Base-by-base conservation (phyloP, 2,113 vertebrate genomes). In the Merops nubicus region DNA sequence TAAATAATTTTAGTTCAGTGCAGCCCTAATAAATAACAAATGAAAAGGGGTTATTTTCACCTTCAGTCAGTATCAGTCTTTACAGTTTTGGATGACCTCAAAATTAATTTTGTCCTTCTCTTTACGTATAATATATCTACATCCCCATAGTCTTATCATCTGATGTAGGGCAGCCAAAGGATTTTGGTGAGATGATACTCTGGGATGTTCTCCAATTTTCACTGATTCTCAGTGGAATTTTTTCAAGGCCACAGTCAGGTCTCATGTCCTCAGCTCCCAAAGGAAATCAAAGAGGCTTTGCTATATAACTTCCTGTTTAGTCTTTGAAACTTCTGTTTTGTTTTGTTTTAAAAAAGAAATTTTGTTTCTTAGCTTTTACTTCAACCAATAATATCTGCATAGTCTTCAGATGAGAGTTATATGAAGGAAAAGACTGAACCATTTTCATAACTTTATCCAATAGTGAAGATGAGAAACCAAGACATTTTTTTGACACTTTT, bases 121-220 rank as follows among this genome's bases (percentile, higher is more conserved):
- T 86, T 90, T 67, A 64, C 38, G 43, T 42, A 47, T 63, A 78
- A 54, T 50, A 67, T 9, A 51, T 82, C 81, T 51, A 83, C 11
- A 48, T 22, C 60, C 38, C 68, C 42, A 68, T 75, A 40, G 26
- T 43, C 73, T 86, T 47, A 77, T 88, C 70, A 48, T 84, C 48
- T 78, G 56, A 84, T 81, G 51, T 23, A 89, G 86, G 72, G 26
- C 73, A 93, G 86, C 73, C 92, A 93, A 93, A 91, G 29, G 16
- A 87, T 81, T 91, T 84, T 31, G 89, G 45, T 64, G 80, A 95
- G 64, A 89, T 81, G 68, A 68, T 87, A 68, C 51, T 68, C 51
- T 81, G 89, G 86, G 94, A 84, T 84, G 29, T 84, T 93, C 92
- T 96, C 92, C 92, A 96, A 84, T 80, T 94, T 69, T 92, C 48